These are phyloP conservation scores for Bradypodion ventrale DNA, from an alignment of 2,797 vertebrate genomes.

Conservation along the genomic window DNA sequence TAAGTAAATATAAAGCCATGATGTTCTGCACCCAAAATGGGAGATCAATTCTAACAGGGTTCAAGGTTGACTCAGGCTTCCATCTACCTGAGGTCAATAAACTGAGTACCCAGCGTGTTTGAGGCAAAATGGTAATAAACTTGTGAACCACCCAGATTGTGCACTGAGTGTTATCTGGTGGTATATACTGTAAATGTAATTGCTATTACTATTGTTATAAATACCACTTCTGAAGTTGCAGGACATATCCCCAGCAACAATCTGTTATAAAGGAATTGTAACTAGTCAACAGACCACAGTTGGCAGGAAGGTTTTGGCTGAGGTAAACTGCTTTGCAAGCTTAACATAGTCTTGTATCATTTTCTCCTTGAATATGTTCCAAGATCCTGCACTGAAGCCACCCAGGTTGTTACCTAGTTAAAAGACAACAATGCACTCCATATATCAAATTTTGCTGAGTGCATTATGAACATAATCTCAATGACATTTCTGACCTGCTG, in stretches of 20 bases:
- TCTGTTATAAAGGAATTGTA: background rate
- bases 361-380: background rate
- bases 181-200: too few species aligned
- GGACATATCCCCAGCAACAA: background rate
- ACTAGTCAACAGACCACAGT: background rate
- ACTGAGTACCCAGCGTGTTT: too few species aligned
- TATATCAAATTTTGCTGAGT: background rate
- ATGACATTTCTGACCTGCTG: background rate
- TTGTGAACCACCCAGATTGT: too few species aligned
- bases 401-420: background rate
- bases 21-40: too few species aligned
- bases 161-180: too few species aligned
- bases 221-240: background rate
- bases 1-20: background rate
- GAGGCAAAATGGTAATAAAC: too few species aligned
- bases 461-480: background rate
- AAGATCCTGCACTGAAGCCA: background rate
- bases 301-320: background rate
- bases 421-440: background rate
- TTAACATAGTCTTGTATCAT: background rate
- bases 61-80: too few species aligned
- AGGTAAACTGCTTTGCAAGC: background rate
- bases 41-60: too few species aligned
- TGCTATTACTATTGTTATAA: too few species aligned
- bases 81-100: too few species aligned